Evolutionary conservation across 2,113 vertebrate species (phyloP).

Genomic region (Rhinolophus sinicus): DNA sequence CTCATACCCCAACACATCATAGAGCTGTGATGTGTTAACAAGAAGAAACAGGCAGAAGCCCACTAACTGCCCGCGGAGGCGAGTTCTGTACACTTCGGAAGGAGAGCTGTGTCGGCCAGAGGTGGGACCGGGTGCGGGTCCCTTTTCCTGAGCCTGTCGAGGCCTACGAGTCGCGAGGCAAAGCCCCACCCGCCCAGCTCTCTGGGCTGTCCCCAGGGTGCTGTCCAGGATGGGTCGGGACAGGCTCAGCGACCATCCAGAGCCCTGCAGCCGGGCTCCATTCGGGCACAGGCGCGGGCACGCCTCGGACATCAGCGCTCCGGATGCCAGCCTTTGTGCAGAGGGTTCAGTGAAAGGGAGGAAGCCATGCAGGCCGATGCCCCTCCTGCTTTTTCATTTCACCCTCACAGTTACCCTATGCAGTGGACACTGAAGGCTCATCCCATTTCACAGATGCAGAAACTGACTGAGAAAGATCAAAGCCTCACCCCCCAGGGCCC

Average conservation of each 20-base stretch:
- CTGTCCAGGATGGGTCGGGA: rapidly evolving
- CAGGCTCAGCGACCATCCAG: not conserved
- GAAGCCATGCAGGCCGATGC: not conserved
- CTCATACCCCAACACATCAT: not conserved
- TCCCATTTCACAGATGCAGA: not conserved
- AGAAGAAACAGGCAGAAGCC: not conserved
- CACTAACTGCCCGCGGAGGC: not conserved
- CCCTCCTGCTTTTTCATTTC: not conserved
- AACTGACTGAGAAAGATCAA: not conserved
- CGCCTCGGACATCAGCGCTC: too few species aligned
- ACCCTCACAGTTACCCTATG: too few species aligned
- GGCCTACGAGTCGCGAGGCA: not conserved
- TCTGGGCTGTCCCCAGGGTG: not conserved
- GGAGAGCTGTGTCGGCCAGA: rapidly evolving
- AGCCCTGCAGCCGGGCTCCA: not conserved
- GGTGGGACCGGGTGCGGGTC: too few species aligned
- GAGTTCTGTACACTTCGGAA: too few species aligned
- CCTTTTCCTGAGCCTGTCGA: not conserved
- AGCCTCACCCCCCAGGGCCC: not conserved
- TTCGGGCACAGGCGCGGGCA: not conserved
- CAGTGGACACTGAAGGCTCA: not conserved
- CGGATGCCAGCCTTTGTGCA: too few species aligned
- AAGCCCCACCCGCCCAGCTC: not conserved
- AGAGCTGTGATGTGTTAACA: not conserved
- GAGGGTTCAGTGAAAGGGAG: not conserved